Conservation (phyloP, 2,888 invertebrate genomes). For the Cosmia pyralina region DNA sequence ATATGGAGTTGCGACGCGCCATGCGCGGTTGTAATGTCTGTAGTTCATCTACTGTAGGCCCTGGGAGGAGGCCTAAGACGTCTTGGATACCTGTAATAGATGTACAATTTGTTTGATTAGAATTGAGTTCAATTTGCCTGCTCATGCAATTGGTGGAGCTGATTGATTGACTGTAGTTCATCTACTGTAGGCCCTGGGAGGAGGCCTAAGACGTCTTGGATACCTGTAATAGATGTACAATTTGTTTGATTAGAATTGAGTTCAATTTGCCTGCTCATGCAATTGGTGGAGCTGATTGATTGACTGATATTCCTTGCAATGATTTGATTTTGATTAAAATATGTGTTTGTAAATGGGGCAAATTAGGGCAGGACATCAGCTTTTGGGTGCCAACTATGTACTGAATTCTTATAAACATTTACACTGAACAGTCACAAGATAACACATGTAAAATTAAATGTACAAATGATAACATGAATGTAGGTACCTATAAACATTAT, state of each 20-base stretch:
- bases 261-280: neutral
- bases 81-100: conserved; percentile 93
- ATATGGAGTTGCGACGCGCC: conserved; percentile 89
- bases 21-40: conserved; percentile 91
- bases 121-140: neutral
- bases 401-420: neutral
- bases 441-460: conserved; percentile 12
- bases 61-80: conserved; percentile 95
- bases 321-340: too few relatives aligned
- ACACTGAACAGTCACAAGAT: neutral
- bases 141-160: neutral
- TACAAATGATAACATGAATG: neutral
- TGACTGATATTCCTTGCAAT: too few relatives aligned
- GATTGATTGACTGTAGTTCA: conserved; percentile 90
- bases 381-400: neutral
- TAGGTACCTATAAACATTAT: neutral
- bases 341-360: neutral
- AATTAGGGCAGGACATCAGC: neutral
- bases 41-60: conserved; percentile 93
- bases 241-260: neutral
- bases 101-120: neutral
- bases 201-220: conserved; percentile 95
- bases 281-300: neutral
- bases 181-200: conserved; percentile 95
- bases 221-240: conserved; percentile 81